phyloP scores from a whole-genome alignment of 2,888 invertebrate genomes.

The Quadriops clusia region DNA sequence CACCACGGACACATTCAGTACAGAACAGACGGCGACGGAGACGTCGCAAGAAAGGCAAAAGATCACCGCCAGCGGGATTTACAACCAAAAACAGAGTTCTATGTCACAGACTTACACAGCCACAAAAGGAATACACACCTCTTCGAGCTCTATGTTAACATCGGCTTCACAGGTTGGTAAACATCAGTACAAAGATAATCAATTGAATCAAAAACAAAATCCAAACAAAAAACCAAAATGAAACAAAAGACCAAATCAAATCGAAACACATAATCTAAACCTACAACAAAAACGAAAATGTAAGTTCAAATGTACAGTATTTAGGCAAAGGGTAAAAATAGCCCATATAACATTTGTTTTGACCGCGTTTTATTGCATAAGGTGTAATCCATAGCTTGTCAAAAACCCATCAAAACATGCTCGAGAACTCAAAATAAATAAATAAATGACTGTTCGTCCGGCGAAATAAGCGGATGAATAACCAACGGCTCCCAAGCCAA shows the following conservation, averaged over 20 bases:
- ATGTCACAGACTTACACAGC: slow-evolving; percentile 66
- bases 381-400: too few species aligned
- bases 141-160: slow-evolving; percentile 35
- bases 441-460: too few species aligned
- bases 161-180: slow-evolving; percentile 23
- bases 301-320: too few species aligned
- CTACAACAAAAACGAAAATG: slow-evolving; percentile 2
- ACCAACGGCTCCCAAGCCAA: too few species aligned
- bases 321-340: too few species aligned
- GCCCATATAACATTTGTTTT: too few species aligned
- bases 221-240: neutral
- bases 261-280: slow-evolving; percentile 8
- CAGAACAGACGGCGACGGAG: slow-evolving; percentile 58
- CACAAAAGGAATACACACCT: slow-evolving; percentile 60
- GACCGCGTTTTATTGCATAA: too few species aligned
- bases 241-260: slow-evolving; percentile 2
- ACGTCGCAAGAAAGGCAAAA: slow-evolving; percentile 67
- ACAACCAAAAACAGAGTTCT: slow-evolving; percentile 59
- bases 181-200: slow-evolving; percentile 1
- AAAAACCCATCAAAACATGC: too few species aligned
- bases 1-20: slow-evolving; percentile 75
- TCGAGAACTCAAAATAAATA: too few species aligned
- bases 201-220: slow-evolving; percentile 10
- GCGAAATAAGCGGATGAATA: too few species aligned
- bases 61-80: slow-evolving; percentile 67